These are phyloP conservation scores for Galerucella nymphaeae DNA, from an alignment of 2,888 invertebrate species.

Conservation along the genomic window DNA sequence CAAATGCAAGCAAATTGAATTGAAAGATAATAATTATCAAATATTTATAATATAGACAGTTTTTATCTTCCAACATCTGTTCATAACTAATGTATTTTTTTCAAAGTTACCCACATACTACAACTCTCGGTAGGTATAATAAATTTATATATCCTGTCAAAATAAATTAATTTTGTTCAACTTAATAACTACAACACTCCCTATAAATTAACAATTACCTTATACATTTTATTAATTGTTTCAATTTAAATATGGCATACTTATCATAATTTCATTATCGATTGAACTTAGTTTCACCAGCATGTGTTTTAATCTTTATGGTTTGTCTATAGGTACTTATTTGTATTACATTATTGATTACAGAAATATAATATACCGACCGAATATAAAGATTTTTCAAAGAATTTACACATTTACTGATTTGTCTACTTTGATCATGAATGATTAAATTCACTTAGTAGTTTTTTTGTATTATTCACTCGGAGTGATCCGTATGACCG, in stretches of 20 bases:
- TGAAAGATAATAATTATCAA: not conserved
- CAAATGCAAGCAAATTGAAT: not conserved
- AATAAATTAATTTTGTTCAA: slow-evolving; percentile 20
- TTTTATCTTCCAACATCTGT: not conserved
- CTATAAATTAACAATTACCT: slow-evolving; percentile 26
- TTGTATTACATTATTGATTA: not conserved
- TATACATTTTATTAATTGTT: slow-evolving; percentile 21
- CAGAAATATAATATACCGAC: not conserved
- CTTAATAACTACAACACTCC: slow-evolving; percentile 9
- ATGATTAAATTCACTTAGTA: no score
- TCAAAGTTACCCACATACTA: not conserved
- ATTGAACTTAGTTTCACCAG: not conserved
- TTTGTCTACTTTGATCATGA: no score
- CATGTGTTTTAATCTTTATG: not conserved
- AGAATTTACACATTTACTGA: no score
- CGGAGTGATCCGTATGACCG: no score
- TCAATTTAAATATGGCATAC: slow-evolving; percentile 19
- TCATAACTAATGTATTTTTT: not conserved
- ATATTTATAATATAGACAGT: not conserved
- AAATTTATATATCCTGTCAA: slow-evolving; percentile 21
- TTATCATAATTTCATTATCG: slow-evolving; percentile 3
- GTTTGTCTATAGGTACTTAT: not conserved
- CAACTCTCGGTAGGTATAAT: slow-evolving; percentile 7
- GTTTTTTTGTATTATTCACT: no score
- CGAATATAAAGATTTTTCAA: no score